Evolutionary conservation across 2,888 invertebrate genomes (phyloP).

Genomic region (Cataglyphis altisquamis): DNA sequence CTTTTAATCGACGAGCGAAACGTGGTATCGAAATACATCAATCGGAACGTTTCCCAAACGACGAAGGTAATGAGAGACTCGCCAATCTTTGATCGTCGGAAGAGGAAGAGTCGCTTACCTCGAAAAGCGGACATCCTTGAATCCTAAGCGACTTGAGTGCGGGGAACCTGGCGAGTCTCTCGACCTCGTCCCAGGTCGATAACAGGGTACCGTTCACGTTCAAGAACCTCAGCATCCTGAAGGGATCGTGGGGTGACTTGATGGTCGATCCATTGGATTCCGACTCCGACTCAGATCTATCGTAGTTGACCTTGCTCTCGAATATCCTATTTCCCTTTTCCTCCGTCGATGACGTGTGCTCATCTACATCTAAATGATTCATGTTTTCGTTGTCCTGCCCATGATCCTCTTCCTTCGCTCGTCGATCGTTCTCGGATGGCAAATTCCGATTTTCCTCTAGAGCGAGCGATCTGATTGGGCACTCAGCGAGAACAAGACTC

Average conservation of each 20-base stretch:
- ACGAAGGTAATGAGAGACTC: background rate
- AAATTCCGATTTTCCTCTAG: constrained; percentile 77
- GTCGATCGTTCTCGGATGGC: constrained; percentile 56
- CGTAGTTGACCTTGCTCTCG: constrained; percentile 82
- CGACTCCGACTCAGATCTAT: constrained; percentile 88
- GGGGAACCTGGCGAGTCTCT: constrained; percentile 94
- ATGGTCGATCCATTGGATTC: constrained; percentile 86
- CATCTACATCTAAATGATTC: constrained; percentile 73
- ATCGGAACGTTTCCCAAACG: constrained; percentile 1
- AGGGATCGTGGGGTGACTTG: constrained; percentile 85
- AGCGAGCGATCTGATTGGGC: constrained; percentile 90
- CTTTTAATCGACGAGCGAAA: constrained; percentile 4
- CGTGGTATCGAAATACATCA: background rate
- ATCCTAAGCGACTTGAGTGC: constrained; percentile 94
- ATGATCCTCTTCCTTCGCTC: constrained; percentile 57
- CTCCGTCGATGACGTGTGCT: constrained; percentile 60
- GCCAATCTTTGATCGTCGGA: background rate
- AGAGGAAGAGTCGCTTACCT: constrained; percentile 83
- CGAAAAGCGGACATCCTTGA: constrained; percentile 90
- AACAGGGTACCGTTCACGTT: constrained; percentile 95
- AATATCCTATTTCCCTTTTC: constrained; percentile 77
- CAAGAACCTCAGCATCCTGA: constrained; percentile 91
- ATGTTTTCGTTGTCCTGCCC: constrained; percentile 80
- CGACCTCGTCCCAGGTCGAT: constrained; percentile 96
- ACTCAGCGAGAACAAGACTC: constrained; percentile 94